Evolutionary conservation across 2,113 vertebrate genomes (phyloP), one percentile per base, ranked within the genome.

Genomic region (Dunckerocampus dactyliophorus): DNA sequence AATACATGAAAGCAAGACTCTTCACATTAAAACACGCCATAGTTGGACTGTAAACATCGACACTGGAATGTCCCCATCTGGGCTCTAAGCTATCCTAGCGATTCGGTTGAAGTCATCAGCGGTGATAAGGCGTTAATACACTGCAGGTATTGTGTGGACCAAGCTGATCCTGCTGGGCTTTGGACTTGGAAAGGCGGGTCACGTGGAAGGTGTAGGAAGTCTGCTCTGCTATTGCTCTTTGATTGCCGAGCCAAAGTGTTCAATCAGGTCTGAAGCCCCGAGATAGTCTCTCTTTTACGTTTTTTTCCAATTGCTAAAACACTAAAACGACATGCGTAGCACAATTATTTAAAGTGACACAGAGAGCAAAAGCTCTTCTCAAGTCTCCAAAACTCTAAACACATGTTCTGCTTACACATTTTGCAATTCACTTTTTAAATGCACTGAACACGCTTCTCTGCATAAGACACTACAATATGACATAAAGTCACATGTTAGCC

Each of bases 231-330:
- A 66, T 65, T 67, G 69, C 69, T 72, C 75, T 88, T 82, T 87
- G 75, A 89, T 87, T 85, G 57, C 76, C 14, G 59, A 66, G 83
- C 80, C 71, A 88, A 83, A 85, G 75, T 83, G 77, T 85, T 87
- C 84, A 86, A 88, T 89, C 81, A 63, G 62, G 51, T 82, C 66
- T 73, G 48, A 80, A 87, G 79, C 81, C 84, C 84, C 81, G 84
- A 80, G 79, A 85, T 17, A 47, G 8, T 47, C 17, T n/a, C 1
- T n/a, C n/a, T 47, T n/a, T 47, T 47, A 83, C n/a, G n/a, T n/a
- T n/a, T n/a, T n/a, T n/a, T n/a, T n/a, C n/a, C n/a, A n/a, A n/a
- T n/a, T n/a, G n/a, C n/a, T n/a, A n/a, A n/a, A n/a, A n/a, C n/a
- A n/a, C n/a, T n/a, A n/a, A n/a, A n/a, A n/a, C n/a, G n/a, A n/a